Evolutionary conservation across 2,888 invertebrate genomes (phyloP), one percentile per base, ranked within the genome.

Genomic region (Pristionchus mayeri): DNA sequence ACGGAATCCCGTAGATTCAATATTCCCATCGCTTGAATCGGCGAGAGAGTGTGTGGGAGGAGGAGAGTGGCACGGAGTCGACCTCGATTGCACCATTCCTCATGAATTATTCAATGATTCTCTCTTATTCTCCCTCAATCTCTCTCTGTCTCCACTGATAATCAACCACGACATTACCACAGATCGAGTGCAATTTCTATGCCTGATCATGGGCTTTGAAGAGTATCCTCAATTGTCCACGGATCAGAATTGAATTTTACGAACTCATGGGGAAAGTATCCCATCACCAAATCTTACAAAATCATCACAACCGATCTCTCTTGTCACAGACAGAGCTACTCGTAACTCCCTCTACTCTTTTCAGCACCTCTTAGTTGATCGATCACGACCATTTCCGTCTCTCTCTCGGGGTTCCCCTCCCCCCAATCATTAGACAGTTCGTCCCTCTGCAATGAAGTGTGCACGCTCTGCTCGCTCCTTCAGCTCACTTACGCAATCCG

Each of bases 401-500:
- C 37, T 37, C 40, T 40, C 24, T 71, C 44, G 34, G 63, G 63
- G 63, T 34, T 63, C 34, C 63, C 63, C 63, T 27, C 13, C 34
- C 4, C 18, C 21, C 40, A 11, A 30, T 78, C 78, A 52, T 50
- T 78, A 34, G 30, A 50, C 78, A 52, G 30, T 78, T 78, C 48
- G 7, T 71, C 40, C 75, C 48, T 0, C 16, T 50, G 30, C 78
- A 27, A 78, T 78, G 78, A 11, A 78, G 27, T 50, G 30, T 52
- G 48, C 78, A 52, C 78, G 50, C 78, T 78, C 50, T 3, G 52
- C 78, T 9, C 78, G 78, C 27, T 34, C 16, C 27, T 78, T 78
- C 78, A 78, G 78, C 40, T 78, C 78, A 1, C 78, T 78, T 50
- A 50, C 78, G 4, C 0, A 50, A 21, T 34, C 50, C 3, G n/a